Evolutionary conservation across 92 coral and sea anemone species (phyloP), one percentile per base, ranked within the genome.

Genomic region (Diadumene lineata): DNA sequence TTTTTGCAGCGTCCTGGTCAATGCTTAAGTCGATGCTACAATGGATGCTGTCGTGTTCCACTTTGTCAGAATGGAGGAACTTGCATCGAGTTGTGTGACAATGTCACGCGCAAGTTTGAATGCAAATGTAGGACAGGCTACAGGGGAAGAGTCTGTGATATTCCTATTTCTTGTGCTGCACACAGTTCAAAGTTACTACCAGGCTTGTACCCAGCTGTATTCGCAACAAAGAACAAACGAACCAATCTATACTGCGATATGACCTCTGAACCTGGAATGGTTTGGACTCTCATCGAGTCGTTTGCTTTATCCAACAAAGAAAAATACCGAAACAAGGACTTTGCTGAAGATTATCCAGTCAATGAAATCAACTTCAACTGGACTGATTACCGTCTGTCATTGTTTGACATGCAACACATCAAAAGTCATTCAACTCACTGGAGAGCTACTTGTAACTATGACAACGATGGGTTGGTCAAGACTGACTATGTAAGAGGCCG

Each of bases 231-330:
- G 28, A 56, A 33, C 30, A 66, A 26, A 23, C 30, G 2, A 3
- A 34, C 31, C 25, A 50, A 69, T 18, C 67, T 31, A 22, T 76
- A 53, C 62, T 76, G 87, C 55, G 87, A 76, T 60, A 69, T 77
- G 30, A 70, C 70, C 11, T 50, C 82, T 25, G 82, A 77, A 56
- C 69, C 68, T 1, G 79, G 70, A 25, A 76, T 70, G 29, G 83
- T 77, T 61, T 77, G 88, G 88, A 83, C 83, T 34, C 71, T 83
- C 56, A 23, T 83, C 21, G 88, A 83, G 64, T 83, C 88, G 13
- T 77, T 83, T 55, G 75, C 74, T 19, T 13, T 77, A 7, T 70
- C 50, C 0, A 51, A 72, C 1, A 83, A 56, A 0, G n/a, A 7
- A 23, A 66, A 71, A 32, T 78, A 70, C 38, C 23, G 8, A 32